phyloP scores from a whole-genome alignment of 2,113 vertebrate species.

The Accipiter cooperii region DNA sequence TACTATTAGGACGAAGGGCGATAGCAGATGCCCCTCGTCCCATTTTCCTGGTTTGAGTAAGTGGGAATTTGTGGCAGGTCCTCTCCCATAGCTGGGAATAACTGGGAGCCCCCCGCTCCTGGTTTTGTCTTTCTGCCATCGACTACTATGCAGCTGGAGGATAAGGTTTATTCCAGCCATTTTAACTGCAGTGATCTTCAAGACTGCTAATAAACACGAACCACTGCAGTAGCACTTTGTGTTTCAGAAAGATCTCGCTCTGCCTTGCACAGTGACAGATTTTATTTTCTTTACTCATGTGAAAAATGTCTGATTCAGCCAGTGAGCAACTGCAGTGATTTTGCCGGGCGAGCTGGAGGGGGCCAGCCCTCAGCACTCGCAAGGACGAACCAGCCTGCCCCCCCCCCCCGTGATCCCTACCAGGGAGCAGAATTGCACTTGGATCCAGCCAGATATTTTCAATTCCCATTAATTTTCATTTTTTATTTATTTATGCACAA shows the following conservation, averaged over 20 bases:
- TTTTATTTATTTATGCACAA: neutral
- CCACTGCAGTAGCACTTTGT: neutral
- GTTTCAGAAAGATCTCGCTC: neutral
- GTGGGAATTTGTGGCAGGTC: neutral
- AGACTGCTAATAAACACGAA: neutral
- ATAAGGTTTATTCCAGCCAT: neutral
- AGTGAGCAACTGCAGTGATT: neutral
- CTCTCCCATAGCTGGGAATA: neutral
- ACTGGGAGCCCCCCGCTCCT: neutral
- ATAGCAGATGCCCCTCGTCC: neutral
- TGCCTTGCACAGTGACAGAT: neutral
- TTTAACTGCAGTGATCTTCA: neutral
- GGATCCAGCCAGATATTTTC: neutral
- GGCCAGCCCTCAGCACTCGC: fast-evolving
- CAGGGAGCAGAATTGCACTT: neutral
- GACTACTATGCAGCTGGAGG: neutral
- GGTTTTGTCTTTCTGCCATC: neutral
- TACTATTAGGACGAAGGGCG: neutral
- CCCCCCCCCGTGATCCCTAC: fast-evolving
- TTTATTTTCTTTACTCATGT: neutral
- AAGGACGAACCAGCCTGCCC: neutral
- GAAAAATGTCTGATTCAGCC: neutral
- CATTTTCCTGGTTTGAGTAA: neutral
- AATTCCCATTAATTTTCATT: neutral
- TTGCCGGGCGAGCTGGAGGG: neutral